A percentile compares a stretch with the other conserved stretches of the same genome.
Conservation (phyloP, 2,113 vertebrate genomes). For the Micronycteris hirsuta region DNA sequence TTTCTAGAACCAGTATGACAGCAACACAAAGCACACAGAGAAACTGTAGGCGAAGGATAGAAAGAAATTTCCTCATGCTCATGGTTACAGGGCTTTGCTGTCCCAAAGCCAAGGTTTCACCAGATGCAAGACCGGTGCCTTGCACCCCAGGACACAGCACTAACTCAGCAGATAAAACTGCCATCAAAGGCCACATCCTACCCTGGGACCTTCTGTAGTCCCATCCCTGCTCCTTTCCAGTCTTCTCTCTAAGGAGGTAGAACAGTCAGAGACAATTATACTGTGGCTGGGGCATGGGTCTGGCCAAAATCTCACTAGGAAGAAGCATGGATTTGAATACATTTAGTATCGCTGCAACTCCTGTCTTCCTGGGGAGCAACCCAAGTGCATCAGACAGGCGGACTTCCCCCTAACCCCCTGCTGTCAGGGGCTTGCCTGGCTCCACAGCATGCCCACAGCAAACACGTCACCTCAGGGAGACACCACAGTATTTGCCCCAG, state of each 20-base stretch:
- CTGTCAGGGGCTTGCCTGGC: not conserved
- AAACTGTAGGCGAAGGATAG: not conserved
- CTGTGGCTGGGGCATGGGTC: not conserved
- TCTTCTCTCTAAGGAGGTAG: conserved; percentile 35
- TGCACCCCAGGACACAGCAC: not conserved
- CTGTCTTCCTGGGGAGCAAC: not conserved
- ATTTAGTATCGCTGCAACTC: not conserved
- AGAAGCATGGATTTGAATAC: not conserved
- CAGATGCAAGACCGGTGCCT: not conserved
- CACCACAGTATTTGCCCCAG: not conserved
- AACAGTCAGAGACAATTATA: not conserved
- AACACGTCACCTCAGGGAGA: not conserved
- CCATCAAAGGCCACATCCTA: not conserved
- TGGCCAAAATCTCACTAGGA: not conserved
- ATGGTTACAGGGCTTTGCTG: not conserved
- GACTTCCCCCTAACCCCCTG: not conserved
- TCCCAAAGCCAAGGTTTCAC: not conserved
- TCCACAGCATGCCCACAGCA: not conserved
- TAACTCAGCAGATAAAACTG: not conserved
- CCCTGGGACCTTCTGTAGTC: not conserved
- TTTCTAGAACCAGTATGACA: not conserved
- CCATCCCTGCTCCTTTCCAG: not conserved
- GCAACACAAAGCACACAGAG: not conserved
- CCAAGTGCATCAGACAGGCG: not conserved
- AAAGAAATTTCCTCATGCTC: not conserved